phyloP scores from a whole-genome alignment of 2,113 vertebrate species.

The Jaculus jaculus region DNA sequence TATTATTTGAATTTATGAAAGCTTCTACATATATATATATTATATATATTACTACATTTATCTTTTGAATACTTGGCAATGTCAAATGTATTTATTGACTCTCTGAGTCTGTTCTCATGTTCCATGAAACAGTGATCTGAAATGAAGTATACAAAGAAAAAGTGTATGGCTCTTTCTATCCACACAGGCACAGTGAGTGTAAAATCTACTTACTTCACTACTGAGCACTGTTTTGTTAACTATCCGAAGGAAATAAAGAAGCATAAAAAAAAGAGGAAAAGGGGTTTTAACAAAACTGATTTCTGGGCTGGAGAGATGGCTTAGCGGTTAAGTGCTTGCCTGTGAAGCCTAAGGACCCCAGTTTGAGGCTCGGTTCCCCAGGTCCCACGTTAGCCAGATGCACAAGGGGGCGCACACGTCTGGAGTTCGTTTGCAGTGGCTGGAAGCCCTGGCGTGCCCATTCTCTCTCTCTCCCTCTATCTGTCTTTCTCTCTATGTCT shows the following conservation, averaged over 20 bases:
- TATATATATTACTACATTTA: slow-evolving; percentile 78
- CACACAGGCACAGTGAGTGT: slow-evolving; percentile 59
- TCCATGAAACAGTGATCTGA: slow-evolving; percentile 51
- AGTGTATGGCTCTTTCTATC: slow-evolving; percentile 55
- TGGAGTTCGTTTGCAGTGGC: too few species aligned
- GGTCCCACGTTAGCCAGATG: too few species aligned
- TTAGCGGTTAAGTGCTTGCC: too few species aligned
- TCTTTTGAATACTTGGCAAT: slow-evolving; percentile 76
- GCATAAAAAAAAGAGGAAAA: slow-evolving; percentile 21
- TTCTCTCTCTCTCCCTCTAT: too few species aligned
- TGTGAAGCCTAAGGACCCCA: too few species aligned
- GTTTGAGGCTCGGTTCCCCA: too few species aligned
- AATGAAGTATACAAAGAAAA: slow-evolving; percentile 63
- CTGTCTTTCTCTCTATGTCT: too few species aligned
- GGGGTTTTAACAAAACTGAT: too few species aligned
- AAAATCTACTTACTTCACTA: slow-evolving; percentile 72
- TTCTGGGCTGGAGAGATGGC: too few species aligned
- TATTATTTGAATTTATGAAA: too few species aligned
- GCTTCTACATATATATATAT: slow-evolving; percentile 37
- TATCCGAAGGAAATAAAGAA: slow-evolving; percentile 70
- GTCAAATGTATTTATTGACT: slow-evolving; percentile 78
- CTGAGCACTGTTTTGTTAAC: slow-evolving; percentile 65
- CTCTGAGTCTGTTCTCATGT: slow-evolving; percentile 71
- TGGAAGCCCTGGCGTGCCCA: too few species aligned
- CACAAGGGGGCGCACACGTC: too few species aligned